Evolutionary conservation across 1,140 invertebrate species (phyloP).

Genomic region (Pomacea maculata): DNA sequence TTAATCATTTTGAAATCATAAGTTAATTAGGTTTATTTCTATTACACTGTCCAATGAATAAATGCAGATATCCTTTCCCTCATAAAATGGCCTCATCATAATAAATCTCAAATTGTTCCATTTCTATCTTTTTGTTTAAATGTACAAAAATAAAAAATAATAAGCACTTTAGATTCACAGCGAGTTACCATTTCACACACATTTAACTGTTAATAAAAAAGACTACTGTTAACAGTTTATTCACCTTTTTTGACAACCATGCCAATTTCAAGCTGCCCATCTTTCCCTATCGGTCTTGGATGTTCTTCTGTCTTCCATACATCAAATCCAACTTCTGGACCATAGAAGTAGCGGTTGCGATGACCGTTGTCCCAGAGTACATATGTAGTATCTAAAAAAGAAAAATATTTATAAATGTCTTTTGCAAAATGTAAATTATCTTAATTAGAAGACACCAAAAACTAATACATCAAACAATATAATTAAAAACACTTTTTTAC

Average conservation of each 20-base stretch:
- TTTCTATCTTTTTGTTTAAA: too few relatives aligned
- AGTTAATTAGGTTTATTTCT: too few relatives aligned
- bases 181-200: background rate
- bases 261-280: conserved; percentile 10
- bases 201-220: background rate
- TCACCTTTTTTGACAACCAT: conserved; percentile 14
- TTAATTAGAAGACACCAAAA: too few relatives aligned
- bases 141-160: background rate
- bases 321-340: conserved; percentile 4
- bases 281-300: conserved; percentile 6
- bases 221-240: background rate
- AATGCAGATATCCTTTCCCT: too few relatives aligned
- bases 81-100: too few relatives aligned
- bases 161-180: background rate
- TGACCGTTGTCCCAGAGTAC: conserved; percentile 8
- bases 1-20: too few relatives aligned
- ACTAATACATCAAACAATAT: too few relatives aligned
- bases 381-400: background rate
- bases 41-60: too few relatives aligned
- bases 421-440: background rate
- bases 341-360: conserved; percentile 8
- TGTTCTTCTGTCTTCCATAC: conserved; percentile 13
- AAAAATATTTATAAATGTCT: background rate
- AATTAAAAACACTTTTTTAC: background rate
- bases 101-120: too few relatives aligned